Evolutionary conservation across 2,888 invertebrate genomes (phyloP), one percentile per base, ranked within the genome.

Genomic region (Lycaena phlaeas): DNA sequence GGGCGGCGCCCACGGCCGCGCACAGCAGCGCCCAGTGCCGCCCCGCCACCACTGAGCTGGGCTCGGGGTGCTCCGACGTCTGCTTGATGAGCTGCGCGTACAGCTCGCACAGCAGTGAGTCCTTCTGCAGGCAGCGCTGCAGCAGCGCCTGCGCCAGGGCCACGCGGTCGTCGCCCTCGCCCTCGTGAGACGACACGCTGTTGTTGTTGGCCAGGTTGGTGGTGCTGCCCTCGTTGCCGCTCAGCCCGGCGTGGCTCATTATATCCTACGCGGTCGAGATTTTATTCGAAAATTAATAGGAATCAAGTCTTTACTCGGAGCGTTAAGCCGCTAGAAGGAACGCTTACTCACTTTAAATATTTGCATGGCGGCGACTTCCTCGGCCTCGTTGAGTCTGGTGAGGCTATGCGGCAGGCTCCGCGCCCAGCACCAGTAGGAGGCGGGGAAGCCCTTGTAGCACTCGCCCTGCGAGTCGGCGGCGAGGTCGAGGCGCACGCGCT

Each of bases 1-100:
- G 79, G 40, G 96, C 92, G 0, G 96, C 82, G 40, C 85, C 85
- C 48, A 81, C 74, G 1, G 78, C 76, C 44, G 81, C 81, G 52
- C 81, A 81, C 43, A 97, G 84, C 41, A 97, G 77, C 34, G 97
- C 95, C 97, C 97, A 97, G 79, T 97, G 95, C 11, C 96, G 88
- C 31, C 94, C 84, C 60, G 95, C 93, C 1, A 95, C 95, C 38
- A 94, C 86, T 1, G 94, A 94, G 58, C 92, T 91, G 0, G 95
- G 94, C 82, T 96, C 96, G 0, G 94, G 93, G 81, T 94, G 93
- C 58, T 95, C 95, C 0, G 96, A 97, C 1, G 97, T 97, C 86
- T 90, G 85, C 1, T 97, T 97, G 44, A 97, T 92, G 27, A 97
- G 87, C 67, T 97, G 96, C 53, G 97, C 87, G 68, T 95, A 97